Evolutionary conservation across 2,113 vertebrate species (phyloP).

Genomic region (Proterorhinus semilunaris): DNA sequence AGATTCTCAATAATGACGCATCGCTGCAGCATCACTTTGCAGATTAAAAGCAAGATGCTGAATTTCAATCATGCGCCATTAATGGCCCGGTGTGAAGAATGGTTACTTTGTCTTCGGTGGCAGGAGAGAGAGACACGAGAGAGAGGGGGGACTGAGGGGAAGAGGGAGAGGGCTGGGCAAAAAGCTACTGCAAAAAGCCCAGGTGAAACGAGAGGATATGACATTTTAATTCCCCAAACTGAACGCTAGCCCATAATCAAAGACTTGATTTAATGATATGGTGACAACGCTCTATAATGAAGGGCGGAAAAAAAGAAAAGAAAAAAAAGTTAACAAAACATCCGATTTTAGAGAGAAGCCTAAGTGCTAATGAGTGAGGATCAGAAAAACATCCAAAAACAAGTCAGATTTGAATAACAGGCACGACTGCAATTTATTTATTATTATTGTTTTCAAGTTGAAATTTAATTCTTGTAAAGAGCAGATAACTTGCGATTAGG

Average conservation of each 20-base stretch:
- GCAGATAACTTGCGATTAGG: neutral
- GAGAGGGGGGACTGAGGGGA: neutral
- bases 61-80: constrained; percentile 80
- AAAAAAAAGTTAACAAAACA: constrained; percentile 45
- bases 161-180: constrained; percentile 24
- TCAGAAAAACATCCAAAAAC: constrained; percentile 27
- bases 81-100: constrained; percentile 74
- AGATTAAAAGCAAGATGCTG: constrained; percentile 83
- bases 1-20: constrained; percentile 78
- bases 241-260: constrained; percentile 62
- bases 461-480: neutral
- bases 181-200: constrained; percentile 35
- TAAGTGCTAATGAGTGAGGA: constrained; percentile 47
- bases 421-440: neutral
- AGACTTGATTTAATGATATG: constrained; percentile 55
- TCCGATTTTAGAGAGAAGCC: constrained; percentile 50
- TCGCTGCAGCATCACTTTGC: constrained; percentile 77
- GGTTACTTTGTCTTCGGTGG: constrained; percentile 72
- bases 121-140: constrained; percentile 22
- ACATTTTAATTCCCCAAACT: constrained; percentile 70
- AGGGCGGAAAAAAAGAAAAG: constrained; percentile 6
- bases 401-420: constrained; percentile 6
- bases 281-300: constrained; percentile 40
- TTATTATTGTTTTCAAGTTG: neutral
- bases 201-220: constrained; percentile 68